phyloP scores from a whole-genome alignment of 2,113 vertebrate genomes.

The Orcinus orca region DNA sequence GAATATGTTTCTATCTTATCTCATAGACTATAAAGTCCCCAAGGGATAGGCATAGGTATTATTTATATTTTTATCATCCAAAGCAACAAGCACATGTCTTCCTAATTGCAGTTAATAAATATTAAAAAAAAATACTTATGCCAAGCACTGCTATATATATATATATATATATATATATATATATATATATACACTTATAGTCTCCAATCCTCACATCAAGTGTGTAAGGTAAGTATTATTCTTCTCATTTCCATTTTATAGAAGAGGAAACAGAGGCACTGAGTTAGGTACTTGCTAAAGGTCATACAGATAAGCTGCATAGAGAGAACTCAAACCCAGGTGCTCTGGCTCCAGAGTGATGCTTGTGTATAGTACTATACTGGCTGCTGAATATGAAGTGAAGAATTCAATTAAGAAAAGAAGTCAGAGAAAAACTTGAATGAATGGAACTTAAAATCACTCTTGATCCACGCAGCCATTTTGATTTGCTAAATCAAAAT shows the following conservation, averaged over 20 bases:
- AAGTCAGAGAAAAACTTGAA: not conserved
- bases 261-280: not conserved
- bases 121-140: not conserved
- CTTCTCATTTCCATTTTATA: not conserved
- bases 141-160: not conserved
- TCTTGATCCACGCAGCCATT: not conserved
- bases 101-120: not conserved
- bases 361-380: not conserved
- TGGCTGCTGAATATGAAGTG: not conserved
- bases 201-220: not conserved
- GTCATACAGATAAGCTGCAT: not conserved
- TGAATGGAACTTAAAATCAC: not conserved
- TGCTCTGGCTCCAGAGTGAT: not conserved
- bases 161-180: not conserved
- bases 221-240: not conserved
- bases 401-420: not conserved
- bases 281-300: not conserved
- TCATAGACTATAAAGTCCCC: not conserved
- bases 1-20: not conserved
- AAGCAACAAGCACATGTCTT: not conserved
- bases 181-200: not conserved
- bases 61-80: not conserved
- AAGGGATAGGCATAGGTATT: not conserved
- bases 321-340: not conserved
- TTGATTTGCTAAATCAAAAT: not conserved